Evolutionary conservation across 2,113 vertebrate genomes (phyloP).

Genomic region (Brevimyrus niger): DNA sequence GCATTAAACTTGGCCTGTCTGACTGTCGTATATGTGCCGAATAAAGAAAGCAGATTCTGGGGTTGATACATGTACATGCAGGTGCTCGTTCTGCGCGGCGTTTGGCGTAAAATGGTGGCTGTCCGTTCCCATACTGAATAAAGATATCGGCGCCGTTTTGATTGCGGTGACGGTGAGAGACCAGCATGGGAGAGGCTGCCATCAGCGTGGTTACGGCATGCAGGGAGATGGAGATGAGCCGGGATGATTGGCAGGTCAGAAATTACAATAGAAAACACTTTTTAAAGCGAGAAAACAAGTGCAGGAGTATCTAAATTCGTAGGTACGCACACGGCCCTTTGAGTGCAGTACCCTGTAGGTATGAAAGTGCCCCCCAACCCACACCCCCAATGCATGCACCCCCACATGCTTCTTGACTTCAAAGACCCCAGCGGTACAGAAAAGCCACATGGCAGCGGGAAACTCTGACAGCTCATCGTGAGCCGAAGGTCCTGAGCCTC

Average conservation of each 20-base stretch:
- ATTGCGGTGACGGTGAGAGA: not conserved
- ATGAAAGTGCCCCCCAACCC: not conserved
- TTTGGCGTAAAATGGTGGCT: not conserved
- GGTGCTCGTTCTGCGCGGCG: not conserved
- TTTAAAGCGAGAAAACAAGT: not conserved
- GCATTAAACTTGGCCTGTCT: not conserved
- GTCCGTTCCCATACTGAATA: not conserved
- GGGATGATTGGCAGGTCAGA: not conserved
- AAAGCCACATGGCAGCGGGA: not conserved
- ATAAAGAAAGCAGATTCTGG: not conserved
- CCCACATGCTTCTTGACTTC: not conserved
- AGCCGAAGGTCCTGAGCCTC: not conserved
- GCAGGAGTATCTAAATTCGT: constrained; percentile 2
- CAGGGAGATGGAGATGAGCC: not conserved
- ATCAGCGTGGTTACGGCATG: not conserved
- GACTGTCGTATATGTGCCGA: not conserved
- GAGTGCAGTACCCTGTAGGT: not conserved
- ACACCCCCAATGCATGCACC: not conserved
- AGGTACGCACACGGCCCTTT: not conserved
- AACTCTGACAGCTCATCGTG: not conserved
- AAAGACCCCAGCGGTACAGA: not conserved
- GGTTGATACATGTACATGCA: not conserved
- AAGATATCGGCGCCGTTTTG: not conserved
- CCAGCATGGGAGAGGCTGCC: not conserved
- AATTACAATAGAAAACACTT: constrained; percentile 3